Evolutionary conservation across 2,888 invertebrate species (phyloP), one percentile per base, ranked within the genome.

Genomic region (Gymnoscelis rufifasciata): DNA sequence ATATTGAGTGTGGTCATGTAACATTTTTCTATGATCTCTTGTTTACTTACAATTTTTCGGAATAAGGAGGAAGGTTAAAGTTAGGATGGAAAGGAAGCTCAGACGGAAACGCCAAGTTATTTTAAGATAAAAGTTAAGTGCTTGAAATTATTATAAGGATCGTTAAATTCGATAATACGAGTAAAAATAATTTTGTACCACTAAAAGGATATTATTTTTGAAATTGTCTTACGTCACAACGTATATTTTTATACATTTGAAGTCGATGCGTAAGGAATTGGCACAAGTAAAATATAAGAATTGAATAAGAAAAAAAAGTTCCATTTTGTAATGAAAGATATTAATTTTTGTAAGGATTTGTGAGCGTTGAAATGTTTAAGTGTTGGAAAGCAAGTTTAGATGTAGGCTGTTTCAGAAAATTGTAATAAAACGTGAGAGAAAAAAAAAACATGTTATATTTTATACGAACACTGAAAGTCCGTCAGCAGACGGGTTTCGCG

Each of bases 381-480:
- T 65, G 83, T 83, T 83, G 81, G 82, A 68, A 77, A 73, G 78
- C 71, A 72, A 75, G 71, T 68, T 54, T 83, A 80, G 74, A 46
- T 72, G 66, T 84, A 86, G 81, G 68, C 79, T 87, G 87, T 88
- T 88, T 87, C 86, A 81, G 86, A 86, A 87, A 88, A 88, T 83
- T 87, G 86, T 87, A 87, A 84, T 83, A 79, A 83, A 88, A 81
- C 78, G 65, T 62, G 70, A 73, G 75, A 75, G 64, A 59, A 66
- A 59, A 78, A 83, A 81, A 78, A 43, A 75, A 80, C 64, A 78
- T 74, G 84, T 87, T 86, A 83, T 84, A 83, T 88, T 86, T 86
- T 86, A 79, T 83, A 86, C 62, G 78, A 70, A 78, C 75, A 69
- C 75, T 72, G 76, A 82, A 77, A 80, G 78, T 43, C 14, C 38